phyloP scores from a whole-genome alignment of 2,888 invertebrate species.

The Drosophila leonis region DNA sequence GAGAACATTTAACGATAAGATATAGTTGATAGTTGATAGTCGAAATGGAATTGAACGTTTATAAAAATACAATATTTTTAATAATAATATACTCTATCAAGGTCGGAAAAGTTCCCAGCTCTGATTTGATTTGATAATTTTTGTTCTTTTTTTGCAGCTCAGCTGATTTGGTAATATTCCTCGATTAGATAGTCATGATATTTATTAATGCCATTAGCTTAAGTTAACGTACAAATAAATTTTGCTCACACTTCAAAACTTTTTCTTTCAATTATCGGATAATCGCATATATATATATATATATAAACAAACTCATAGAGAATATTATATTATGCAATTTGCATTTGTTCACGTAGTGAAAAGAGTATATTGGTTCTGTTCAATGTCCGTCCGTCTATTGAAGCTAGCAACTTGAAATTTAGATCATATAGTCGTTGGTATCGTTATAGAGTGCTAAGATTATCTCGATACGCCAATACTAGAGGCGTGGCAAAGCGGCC shows the following conservation, averaged over 20 bases:
- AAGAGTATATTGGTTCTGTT: background rate
- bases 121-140: background rate
- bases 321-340: constrained; percentile 29
- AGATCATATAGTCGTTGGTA: background rate
- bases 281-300: constrained; percentile 26
- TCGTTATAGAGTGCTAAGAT: too few relatives aligned
- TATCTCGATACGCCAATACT: too few relatives aligned
- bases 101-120: constrained; percentile 31
- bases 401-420: background rate
- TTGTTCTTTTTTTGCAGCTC: background rate
- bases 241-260: constrained; percentile 34
- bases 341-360: background rate
- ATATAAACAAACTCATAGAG: constrained; percentile 7
- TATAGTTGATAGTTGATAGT: constrained; percentile 13
- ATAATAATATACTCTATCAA: constrained; percentile 15
- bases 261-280: constrained; percentile 39
- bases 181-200: constrained; percentile 74
- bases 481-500: too few relatives aligned
- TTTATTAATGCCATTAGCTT: constrained; percentile 65
- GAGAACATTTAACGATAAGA: constrained; percentile 35
- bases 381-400: too few relatives aligned
- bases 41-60: constrained; percentile 31
- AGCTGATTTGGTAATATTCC: constrained; percentile 13
- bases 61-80: constrained; percentile 7
- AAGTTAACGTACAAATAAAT: constrained; percentile 52